phyloP scores from a whole-genome alignment of 2,888 invertebrate genomes.

The Ischnus inquisitorius region DNA sequence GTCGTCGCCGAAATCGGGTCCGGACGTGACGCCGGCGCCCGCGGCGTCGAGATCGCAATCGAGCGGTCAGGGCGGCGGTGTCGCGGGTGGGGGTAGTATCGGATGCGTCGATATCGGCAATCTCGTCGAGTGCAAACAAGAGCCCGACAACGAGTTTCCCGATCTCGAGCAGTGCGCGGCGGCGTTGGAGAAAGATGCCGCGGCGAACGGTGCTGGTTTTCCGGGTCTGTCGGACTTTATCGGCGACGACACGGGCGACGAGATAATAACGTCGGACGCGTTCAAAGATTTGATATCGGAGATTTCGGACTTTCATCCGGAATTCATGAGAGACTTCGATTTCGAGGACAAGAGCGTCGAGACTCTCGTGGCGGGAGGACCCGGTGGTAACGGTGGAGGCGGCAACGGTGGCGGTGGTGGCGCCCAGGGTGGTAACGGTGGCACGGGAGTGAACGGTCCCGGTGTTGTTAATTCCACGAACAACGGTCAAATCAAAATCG shows the following conservation, averaged over 20 bases:
- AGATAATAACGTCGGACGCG: conserved; percentile 91
- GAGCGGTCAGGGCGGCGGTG: conserved; percentile 78
- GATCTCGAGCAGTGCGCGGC: conserved; percentile 94
- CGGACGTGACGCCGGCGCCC: conserved; percentile 83
- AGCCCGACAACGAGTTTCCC: conserved; percentile 95
- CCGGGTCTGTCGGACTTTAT: conserved; percentile 93
- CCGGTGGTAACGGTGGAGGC: conserved; percentile 62
- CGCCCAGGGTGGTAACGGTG: conserved; percentile 67
- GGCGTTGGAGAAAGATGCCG: conserved; percentile 94
- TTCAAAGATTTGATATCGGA: conserved; percentile 96
- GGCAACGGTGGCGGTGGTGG: conserved; percentile 69
- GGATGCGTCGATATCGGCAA: conserved; percentile 87
- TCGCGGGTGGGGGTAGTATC: conserved; percentile 74
- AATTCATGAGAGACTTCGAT: conserved; percentile 92
- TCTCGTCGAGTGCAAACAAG: conserved; percentile 93
- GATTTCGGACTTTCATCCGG: conserved; percentile 93
- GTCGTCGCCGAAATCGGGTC: conserved; percentile 86
- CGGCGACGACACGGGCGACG: conserved; percentile 93
- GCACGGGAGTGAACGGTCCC: conserved; percentile 67
- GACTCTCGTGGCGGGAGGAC: conserved; percentile 69
- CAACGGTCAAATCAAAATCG: conserved; percentile 83
- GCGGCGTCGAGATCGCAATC: conserved; percentile 76
- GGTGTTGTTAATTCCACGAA: conserved; percentile 74
- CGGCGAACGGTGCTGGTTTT: conserved; percentile 90
- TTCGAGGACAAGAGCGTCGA: conserved; percentile 89